Evolutionary conservation across 2,113 vertebrate species (phyloP).

Genomic region (Beaufortia kweichowensis): DNA sequence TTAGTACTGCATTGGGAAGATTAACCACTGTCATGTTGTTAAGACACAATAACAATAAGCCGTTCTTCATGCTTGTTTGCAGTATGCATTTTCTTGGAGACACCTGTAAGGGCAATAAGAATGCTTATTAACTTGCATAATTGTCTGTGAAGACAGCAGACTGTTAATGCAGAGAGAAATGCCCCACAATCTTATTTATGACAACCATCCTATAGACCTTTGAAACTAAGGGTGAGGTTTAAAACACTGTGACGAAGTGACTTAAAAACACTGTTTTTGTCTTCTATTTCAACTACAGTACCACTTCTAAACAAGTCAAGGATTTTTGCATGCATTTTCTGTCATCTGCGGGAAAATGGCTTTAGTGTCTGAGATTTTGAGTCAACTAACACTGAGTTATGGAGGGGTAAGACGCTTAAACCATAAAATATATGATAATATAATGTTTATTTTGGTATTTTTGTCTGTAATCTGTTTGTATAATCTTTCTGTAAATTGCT

Average conservation of each 20-base stretch:
- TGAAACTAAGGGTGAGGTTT: slow-evolving; percentile 42
- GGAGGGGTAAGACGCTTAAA: slow-evolving; percentile 69
- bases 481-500: no score
- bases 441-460: neutral
- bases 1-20: neutral
- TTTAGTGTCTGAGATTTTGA: slow-evolving; percentile 73
- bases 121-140: neutral
- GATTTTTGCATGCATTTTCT: neutral
- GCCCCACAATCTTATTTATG: neutral
- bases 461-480: neutral
- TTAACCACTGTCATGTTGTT: neutral
- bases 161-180: neutral
- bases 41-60: neutral
- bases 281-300: neutral
- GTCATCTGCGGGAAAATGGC: slow-evolving; percentile 69
- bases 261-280: neutral
- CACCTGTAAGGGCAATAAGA: neutral
- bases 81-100: neutral
- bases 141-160: neutral
- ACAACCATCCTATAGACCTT: slow-evolving; percentile 38
- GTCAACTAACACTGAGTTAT: slow-evolving; percentile 69
- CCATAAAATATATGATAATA: neutral
- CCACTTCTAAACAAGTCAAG: neutral
- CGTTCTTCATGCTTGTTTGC: neutral
- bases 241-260: no score